A percentile compares a stretch with the other conserved stretches of the same genome.
phyloP scores from a whole-genome alignment of 2,113 vertebrate species.

The Athene noctua region DNA sequence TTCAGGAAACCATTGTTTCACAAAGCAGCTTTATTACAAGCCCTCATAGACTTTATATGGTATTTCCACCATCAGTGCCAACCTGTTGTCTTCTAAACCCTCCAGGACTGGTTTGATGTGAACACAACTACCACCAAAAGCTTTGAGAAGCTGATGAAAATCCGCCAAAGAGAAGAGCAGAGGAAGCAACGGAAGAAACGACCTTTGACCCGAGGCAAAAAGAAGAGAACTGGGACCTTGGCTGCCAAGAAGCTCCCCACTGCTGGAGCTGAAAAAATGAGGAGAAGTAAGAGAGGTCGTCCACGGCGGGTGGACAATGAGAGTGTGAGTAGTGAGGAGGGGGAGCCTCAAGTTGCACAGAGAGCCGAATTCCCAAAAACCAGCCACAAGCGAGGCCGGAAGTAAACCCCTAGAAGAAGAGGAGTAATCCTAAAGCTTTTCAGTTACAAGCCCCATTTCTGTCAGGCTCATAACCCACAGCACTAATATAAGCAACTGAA shows the following conservation, averaged over 20 bases:
- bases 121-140: conserved; percentile 85
- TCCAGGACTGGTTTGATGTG: conserved; percentile 91
- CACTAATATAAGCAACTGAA: neutral
- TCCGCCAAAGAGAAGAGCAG: conserved; percentile 75
- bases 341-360: neutral
- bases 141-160: conserved; percentile 87
- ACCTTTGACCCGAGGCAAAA: conserved; percentile 32
- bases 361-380: neutral
- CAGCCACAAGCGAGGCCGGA: neutral
- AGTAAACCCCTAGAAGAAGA: conserved; percentile 1
- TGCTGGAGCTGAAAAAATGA: conserved; percentile 38
- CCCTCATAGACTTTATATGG: neutral
- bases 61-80: neutral
- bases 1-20: neutral
- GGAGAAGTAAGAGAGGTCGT: conserved; percentile 1
- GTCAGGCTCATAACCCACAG: neutral
- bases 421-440: conserved; percentile 9
- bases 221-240: conserved; percentile 20
- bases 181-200: conserved; percentile 68
- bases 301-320: neutral
- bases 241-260: conserved; percentile 42
- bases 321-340: neutral
- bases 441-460: neutral
- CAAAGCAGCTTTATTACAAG: neutral
- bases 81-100: conserved; percentile 34